Conservation (phyloP, 2,888 invertebrate species). For the Ceraclea dissimilis region DNA sequence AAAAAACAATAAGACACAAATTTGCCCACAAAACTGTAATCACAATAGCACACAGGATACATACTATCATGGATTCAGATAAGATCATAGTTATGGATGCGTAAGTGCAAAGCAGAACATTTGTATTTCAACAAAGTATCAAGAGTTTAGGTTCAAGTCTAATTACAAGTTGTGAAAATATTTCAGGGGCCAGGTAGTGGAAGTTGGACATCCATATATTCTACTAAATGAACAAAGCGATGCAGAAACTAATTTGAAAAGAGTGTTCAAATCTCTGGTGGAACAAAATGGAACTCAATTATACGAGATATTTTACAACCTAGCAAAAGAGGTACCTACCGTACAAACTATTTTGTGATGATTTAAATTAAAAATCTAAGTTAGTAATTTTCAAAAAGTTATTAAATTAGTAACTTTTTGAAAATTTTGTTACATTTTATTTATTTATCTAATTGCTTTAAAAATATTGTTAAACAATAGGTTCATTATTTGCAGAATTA, state of each 20-base stretch:
- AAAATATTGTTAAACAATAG: too few relatives aligned
- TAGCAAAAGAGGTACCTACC: conserved; percentile 48
- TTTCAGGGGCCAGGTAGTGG: conserved; percentile 48
- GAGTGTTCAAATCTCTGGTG: conserved; percentile 58
- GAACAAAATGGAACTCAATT: conserved; percentile 60
- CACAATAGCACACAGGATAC: conserved; percentile 74
- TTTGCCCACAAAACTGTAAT: conserved; percentile 68
- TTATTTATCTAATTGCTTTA: too few relatives aligned
- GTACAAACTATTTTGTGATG: too few relatives aligned
- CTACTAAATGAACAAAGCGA: conserved; percentile 36
- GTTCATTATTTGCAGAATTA: too few relatives aligned
- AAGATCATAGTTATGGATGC: conserved; percentile 74
- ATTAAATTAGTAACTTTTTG: too few relatives aligned
- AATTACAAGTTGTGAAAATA: too few relatives aligned
- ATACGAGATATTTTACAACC: conserved; percentile 45
- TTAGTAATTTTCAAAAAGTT: too few relatives aligned
- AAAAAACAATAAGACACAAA: conserved; percentile 61
- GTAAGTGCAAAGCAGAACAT: conserved; percentile 29
- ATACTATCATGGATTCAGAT: conserved; percentile 81
- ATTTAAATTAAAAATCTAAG: too few relatives aligned
- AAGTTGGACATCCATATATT: conserved; percentile 69
- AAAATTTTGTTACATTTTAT: too few relatives aligned
- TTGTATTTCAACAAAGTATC: neutral
- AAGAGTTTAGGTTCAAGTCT: neutral
- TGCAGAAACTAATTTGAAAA: conserved; percentile 27